A percentile compares a stretch with the other conserved stretches of the same genome.
Evolutionary conservation across 2,888 invertebrate species (phyloP).

Genomic region (Phoenoteleia sp.): DNA sequence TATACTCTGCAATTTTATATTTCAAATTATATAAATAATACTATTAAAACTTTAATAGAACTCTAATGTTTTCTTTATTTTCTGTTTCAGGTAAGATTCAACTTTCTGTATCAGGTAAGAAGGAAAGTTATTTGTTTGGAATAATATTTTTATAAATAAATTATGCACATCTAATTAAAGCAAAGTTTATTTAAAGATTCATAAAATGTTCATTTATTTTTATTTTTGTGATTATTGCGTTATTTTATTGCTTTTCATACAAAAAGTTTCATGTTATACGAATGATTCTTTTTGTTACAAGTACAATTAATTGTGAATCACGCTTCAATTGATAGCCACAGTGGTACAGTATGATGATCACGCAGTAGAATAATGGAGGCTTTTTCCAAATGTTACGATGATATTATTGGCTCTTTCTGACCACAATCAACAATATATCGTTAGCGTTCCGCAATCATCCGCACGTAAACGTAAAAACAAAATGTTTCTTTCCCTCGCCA

Average conservation of each 20-base stretch:
- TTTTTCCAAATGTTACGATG: constrained; percentile 18
- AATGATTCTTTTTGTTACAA: no score
- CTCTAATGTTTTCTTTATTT: neutral
- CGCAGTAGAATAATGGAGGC: constrained; percentile 6
- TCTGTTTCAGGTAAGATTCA: neutral
- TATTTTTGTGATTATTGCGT: no score
- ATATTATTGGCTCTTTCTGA: constrained; percentile 1
- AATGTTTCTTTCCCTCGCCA: constrained; percentile 33
- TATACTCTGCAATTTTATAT: no score
- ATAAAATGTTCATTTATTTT: no score
- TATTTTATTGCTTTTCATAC: no score
- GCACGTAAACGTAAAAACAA: constrained; percentile 40
- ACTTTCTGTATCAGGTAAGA: neutral
- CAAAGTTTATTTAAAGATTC: no score
- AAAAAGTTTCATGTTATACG: no score
- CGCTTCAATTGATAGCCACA: neutral
- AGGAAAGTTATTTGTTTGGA: neutral
- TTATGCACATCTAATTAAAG: no score
- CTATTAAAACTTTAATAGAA: no score
- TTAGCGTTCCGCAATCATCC: constrained; percentile 36
- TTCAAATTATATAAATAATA: no score
- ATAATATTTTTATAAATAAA: neutral
- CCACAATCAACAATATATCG: constrained; percentile 36
- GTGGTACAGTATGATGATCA: constrained; percentile 12
- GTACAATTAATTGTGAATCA: neutral